Conservation (phyloP, 2,797 vertebrate genomes). For the Syngnathus acus region DNA sequence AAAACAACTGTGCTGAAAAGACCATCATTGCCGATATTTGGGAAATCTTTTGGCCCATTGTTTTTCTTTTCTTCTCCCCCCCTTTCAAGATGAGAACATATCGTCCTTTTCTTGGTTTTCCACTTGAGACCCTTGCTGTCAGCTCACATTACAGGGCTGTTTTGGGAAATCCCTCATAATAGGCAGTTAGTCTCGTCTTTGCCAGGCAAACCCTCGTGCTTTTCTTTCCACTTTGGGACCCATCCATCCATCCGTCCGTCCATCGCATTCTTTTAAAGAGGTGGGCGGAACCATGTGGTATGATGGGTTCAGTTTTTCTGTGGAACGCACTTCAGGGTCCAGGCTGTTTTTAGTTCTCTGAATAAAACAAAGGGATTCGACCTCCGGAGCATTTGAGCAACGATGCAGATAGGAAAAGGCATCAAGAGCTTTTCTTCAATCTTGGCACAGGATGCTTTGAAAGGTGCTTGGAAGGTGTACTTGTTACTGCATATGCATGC, state of each 20-base stretch:
- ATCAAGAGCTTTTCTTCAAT: slow-evolving; percentile 31
- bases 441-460: slow-evolving; percentile 18
- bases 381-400: slow-evolving; percentile 50
- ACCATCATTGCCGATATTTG: slow-evolving; percentile 70
- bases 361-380: slow-evolving; percentile 36
- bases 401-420: slow-evolving; percentile 52
- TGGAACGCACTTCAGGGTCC: slow-evolving; percentile 42
- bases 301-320: slow-evolving; percentile 36
- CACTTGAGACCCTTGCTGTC: slow-evolving; percentile 49
- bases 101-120: slow-evolving; percentile 46
- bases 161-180: slow-evolving; percentile 68
- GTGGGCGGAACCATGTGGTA: slow-evolving; percentile 57
- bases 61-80: background rate
- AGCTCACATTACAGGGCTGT: slow-evolving; percentile 50
- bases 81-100: slow-evolving; percentile 53
- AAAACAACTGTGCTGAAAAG: slow-evolving; percentile 66
- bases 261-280: slow-evolving; percentile 66
- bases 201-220: slow-evolving; percentile 46
- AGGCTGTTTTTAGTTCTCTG: slow-evolving; percentile 41
- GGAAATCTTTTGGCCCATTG: slow-evolving; percentile 62
- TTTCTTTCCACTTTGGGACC: slow-evolving; percentile 50
- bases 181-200: slow-evolving; percentile 51
- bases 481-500: slow-evolving; percentile 7
- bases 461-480: slow-evolving; percentile 6
- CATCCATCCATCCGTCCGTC: slow-evolving; percentile 27